Evolutionary conservation across 1,140 invertebrate genomes (phyloP).

Genomic region (Cecropterus lyciades): DNA sequence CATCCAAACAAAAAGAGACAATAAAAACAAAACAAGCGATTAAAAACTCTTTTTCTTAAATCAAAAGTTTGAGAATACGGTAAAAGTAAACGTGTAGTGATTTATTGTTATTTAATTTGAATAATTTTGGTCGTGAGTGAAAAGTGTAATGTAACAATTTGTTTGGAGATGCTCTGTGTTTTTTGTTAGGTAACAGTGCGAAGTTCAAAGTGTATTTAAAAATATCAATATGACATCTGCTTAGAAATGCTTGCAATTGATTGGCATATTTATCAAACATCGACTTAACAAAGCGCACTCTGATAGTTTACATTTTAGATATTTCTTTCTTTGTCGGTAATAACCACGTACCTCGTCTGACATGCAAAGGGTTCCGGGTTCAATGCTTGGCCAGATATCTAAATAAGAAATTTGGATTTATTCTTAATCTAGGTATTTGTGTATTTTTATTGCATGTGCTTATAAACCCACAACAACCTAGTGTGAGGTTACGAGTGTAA

Average conservation of each 20-base stretch:
- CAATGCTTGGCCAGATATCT: too few relatives aligned
- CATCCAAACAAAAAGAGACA: conserved; percentile 37
- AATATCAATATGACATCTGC: neutral
- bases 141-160: conserved; percentile 49
- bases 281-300: too few relatives aligned
- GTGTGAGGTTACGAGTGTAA: too few relatives aligned
- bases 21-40: conserved; percentile 27
- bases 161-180: conserved; percentile 32
- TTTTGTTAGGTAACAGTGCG: conserved; percentile 9
- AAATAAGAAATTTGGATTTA: too few relatives aligned
- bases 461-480: too few relatives aligned
- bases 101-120: conserved; percentile 51
- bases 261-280: neutral
- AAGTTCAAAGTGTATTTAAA: conserved; percentile 8
- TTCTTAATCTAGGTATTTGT: too few relatives aligned
- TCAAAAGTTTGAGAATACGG: conserved; percentile 37
- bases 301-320: too few relatives aligned
- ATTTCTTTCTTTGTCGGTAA: too few relatives aligned
- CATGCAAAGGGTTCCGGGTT: too few relatives aligned
- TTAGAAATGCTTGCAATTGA: neutral
- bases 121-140: conserved; percentile 43
- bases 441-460: too few relatives aligned
- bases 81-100: conserved; percentile 37
- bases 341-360: too few relatives aligned
- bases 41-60: conserved; percentile 32